phyloP scores from a whole-genome alignment of 2,797 vertebrate genomes.

The Trachops cirrhosus region DNA sequence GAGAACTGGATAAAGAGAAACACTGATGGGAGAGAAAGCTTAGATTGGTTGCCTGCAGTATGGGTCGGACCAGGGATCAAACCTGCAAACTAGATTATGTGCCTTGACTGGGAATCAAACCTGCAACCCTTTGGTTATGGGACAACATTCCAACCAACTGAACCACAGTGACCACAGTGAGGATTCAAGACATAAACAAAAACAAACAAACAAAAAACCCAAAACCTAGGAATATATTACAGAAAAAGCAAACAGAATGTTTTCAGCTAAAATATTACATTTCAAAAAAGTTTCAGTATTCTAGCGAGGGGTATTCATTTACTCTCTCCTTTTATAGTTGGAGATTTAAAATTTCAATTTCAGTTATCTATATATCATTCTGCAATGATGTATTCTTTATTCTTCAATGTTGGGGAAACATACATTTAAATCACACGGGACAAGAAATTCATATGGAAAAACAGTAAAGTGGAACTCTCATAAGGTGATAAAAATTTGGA shows the following conservation, averaged over 20 bases:
- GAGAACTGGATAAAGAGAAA: background rate
- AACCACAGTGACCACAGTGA: background rate
- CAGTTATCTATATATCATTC: background rate
- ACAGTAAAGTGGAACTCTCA: background rate
- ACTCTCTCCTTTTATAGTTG: background rate
- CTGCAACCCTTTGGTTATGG: background rate
- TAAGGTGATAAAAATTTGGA: background rate
- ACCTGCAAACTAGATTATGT: background rate
- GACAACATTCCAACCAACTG: background rate
- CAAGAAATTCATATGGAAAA: background rate
- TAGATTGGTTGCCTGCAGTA: background rate
- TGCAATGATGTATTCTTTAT: background rate
- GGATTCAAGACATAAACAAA: background rate
- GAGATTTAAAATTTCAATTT: background rate
- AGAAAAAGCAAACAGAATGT: background rate
- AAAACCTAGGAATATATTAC: background rate
- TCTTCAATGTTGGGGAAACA: background rate
- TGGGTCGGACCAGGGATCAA: background rate
- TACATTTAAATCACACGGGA: background rate
- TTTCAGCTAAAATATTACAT: background rate
- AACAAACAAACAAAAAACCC: background rate
- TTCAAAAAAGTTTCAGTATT: background rate
- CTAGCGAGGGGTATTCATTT: background rate
- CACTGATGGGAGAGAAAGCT: background rate
- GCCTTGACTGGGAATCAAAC: background rate